A percentile compares a stretch with the other conserved stretches of the same genome.
These are phyloP conservation scores for Python bivittatus DNA, from an alignment of 2,113 vertebrate genomes.

Conservation along the genomic window DNA sequence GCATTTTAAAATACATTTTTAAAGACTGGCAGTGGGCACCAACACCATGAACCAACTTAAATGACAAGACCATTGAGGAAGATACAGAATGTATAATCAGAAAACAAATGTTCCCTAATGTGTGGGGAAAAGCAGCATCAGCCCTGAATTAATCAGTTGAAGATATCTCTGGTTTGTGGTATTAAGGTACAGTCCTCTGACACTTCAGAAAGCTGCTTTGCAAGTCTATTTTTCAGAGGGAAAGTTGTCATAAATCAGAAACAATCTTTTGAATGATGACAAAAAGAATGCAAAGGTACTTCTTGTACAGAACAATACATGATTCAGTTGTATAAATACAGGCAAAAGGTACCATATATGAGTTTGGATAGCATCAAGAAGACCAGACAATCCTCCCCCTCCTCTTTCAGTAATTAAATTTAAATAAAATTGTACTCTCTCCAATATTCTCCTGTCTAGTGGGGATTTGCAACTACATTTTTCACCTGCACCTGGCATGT, in stretches of 20 bases:
- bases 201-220: conserved; percentile 6
- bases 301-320: not conserved
- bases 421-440: not conserved
- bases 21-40: not conserved
- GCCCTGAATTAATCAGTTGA: not conserved
- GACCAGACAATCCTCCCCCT: not conserved
- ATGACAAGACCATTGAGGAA: not conserved
- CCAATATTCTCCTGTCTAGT: not conserved
- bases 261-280: not conserved
- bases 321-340: not conserved
- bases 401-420: not conserved
- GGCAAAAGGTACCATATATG: not conserved
- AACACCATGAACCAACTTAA: not conserved
- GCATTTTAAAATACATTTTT: not conserved
- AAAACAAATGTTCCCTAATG: not conserved
- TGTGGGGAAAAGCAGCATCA: not conserved
- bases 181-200: not conserved
- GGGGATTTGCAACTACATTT: not conserved
- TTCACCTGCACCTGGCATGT: not conserved
- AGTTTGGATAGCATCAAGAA: not conserved
- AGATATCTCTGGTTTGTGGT: not conserved
- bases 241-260: not conserved
- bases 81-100: not conserved
- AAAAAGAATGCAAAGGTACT: not conserved
- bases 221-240: conserved; percentile 1